Percentiles rank a stretch among this genome's conserved stretches.
phyloP scores from a whole-genome alignment of 2,888 invertebrate species.

The Luffia ferchaultella region DNA sequence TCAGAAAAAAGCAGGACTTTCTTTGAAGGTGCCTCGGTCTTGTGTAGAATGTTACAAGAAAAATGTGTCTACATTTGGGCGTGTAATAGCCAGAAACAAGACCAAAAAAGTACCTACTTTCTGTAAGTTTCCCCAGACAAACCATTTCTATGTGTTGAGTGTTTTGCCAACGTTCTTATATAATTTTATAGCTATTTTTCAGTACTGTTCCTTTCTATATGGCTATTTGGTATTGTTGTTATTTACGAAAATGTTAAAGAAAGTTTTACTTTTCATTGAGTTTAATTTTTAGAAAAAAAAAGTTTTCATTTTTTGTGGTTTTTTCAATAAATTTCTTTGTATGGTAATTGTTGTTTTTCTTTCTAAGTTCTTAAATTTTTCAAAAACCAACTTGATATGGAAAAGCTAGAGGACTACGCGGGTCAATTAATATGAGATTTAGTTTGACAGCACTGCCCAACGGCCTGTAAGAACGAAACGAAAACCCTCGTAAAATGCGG shows the following conservation, averaged over 20 bases:
- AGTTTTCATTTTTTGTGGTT: conserved; percentile 3
- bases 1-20: conserved; percentile 14
- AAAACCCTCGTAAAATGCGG: conserved; percentile 16
- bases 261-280: conserved; percentile 7
- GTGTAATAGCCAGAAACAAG: conserved; percentile 19
- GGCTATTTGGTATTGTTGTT: conserved; percentile 11
- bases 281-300: conserved; percentile 1
- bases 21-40: conserved; percentile 14
- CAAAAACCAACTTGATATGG: conserved; percentile 11
- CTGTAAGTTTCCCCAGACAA: conserved; percentile 17
- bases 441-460: conserved; percentile 17
- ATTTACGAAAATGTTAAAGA: conserved; percentile 9
- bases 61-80: conserved; percentile 17
- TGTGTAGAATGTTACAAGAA: conserved; percentile 12
- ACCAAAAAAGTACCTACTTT: conserved; percentile 20
- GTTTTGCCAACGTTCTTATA: background rate
- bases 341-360: conserved; percentile 14
- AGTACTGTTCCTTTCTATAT: conserved; percentile 11
- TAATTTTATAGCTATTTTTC: background rate
- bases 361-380: conserved; percentile 10
- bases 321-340: conserved; percentile 11
- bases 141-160: conserved; percentile 13
- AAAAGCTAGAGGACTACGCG: conserved; percentile 15
- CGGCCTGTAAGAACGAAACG: conserved; percentile 15
- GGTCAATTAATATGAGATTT: conserved; percentile 17